Evolutionary conservation across 2,113 vertebrate species (phyloP), one percentile per base, ranked within the genome.

Genomic region (Odobenus rosmarus): DNA sequence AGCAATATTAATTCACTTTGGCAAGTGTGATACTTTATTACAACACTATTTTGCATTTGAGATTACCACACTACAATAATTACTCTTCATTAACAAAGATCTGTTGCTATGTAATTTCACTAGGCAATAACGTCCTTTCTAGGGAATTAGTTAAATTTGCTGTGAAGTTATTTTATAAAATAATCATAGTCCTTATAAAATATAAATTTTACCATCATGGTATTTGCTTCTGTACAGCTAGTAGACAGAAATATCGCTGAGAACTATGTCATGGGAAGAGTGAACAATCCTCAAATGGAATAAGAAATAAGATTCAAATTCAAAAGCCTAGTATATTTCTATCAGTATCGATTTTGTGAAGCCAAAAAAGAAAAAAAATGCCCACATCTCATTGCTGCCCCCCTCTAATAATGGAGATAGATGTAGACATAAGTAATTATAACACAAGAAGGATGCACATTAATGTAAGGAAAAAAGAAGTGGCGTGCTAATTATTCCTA

Each of bases 91-190:
- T 90, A 96, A 94, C 19, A 42, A 92, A 96, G 57, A 28, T 15
- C 85, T 49, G 57, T 24, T 57, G 21, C 49, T 49, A 2, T 61
- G n/a, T 57, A 91, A 79, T 85, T 95, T 87, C 71, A 69, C 51
- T 26, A 62, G 71, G 90, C 59, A 92, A 93, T 90, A 93, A 88
- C 55, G 93, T n/a, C 31, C 4, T 72, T 98, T 85, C 88, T 72
- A 90, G 64, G 81, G 26, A 93, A 88, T n/a, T 72, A 42, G 79
- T 83, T 90, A 90, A 83, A 71, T 62, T 87, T 83, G 3, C 33
- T 92, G n/a, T 84, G 46, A 84, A 79, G 62, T 95, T 95, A 95
- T 64, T 95, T 97, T n/a, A 87, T 49, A 59, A 97, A 96, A 88
- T 57, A 89, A 76, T 39, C 10, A 64, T 64, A 69, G 69, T 92